Base-by-base conservation (phyloP, 2,888 invertebrate genomes). In the Tipula unca region DNA sequence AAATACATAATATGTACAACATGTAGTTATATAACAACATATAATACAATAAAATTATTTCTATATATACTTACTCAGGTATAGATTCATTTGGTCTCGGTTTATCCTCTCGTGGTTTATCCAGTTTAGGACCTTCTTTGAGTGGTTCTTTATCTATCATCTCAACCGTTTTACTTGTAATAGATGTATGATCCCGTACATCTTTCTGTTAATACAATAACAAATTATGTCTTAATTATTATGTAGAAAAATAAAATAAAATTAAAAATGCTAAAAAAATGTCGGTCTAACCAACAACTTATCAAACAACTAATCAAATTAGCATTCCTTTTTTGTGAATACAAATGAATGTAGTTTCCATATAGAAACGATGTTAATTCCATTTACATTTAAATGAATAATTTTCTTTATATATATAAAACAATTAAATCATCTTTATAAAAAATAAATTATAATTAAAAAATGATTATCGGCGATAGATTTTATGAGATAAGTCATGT, bases 101-200 rank as follows among this genome's bases (percentile, higher is more conserved):
- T n/a, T 32, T 82, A 85, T 48, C 83, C 17, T 86, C 85, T 87
- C 87, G 87, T 89, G 90, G 90, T 92, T 90, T 87, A 42, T 36
- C 36, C 42, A 82, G 82, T 85, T 82, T 84, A 17, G 86, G 85
- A 36, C 86, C 86, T 35, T 86, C 86, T 2, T 84, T 32, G 83
- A 83, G 25, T 25, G 69, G 83, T 17, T 83, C 29, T n/a, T 83
- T 32, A 32, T 29, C 32, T 29, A 35, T 83, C 83, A 83, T 83
- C 69, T 69, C 69, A 20, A 69, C 69, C 69, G 69, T 69, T 25
- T 69, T 25, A 25, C 69, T 69, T 69, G 69, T 69, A 69, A 69
- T 69, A 69, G 69, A 69, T 13, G 69, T 69, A 69, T 69, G 69
- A 69, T 69, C 69, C 25, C 69, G 69, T 69, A 69, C 69, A 69